Evolutionary conservation across 2,888 invertebrate species (phyloP).

Genomic region (Cryptus viduatorius): DNA sequence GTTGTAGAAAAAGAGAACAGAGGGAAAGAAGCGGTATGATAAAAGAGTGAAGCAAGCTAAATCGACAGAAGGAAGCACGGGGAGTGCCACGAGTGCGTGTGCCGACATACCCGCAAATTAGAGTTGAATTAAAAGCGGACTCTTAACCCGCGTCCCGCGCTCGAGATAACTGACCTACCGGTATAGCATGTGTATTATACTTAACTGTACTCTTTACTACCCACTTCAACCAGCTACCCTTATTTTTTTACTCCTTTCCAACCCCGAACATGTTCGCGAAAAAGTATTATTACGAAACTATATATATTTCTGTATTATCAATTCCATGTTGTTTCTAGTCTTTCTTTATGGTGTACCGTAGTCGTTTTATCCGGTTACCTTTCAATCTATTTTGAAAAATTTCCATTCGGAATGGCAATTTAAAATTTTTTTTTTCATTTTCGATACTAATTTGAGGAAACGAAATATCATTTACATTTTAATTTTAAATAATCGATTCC

Average conservation of each 20-base stretch:
- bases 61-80: constrained; percentile 22
- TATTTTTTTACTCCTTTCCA: neutral
- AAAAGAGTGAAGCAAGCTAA: constrained; percentile 14
- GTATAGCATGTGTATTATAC: neutral
- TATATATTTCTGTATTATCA: neutral
- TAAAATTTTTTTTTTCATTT: neutral
- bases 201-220: neutral
- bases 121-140: constrained; percentile 17
- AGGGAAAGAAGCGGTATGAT: neutral
- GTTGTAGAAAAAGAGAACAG: neutral
- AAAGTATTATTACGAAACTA: neutral
- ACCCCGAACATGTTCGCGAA: neutral
- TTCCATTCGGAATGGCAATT: neutral
- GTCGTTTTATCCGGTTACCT: neutral
- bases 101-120: constrained; percentile 23
- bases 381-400: neutral
- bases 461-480: no score
- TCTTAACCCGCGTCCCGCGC: constrained; percentile 7
- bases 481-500: no score
- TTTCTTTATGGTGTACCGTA: neutral
- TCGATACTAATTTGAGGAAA: neutral
- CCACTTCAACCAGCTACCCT: constrained; percentile 6
- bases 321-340: neutral
- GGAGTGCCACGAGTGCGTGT: constrained; percentile 25
- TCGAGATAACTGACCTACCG: neutral